Evolutionary conservation across 2,888 invertebrate genomes (phyloP).

Genomic region (Leptinotarsa rubiginosa): DNA sequence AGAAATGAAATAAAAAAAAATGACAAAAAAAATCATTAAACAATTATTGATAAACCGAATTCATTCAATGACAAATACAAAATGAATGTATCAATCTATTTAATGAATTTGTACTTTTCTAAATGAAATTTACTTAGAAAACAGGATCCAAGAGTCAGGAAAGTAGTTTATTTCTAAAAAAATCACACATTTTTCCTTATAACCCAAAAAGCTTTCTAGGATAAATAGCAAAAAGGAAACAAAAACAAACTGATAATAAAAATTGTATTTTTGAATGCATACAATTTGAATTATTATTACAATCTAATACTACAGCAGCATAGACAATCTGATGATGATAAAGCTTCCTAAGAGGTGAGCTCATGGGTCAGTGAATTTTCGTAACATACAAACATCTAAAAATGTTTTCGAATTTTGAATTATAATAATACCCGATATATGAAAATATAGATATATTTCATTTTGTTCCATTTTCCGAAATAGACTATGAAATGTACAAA

Average conservation of each 20-base stretch:
- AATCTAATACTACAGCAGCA: slow-evolving; percentile 52
- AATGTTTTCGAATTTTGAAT: slow-evolving; percentile 22
- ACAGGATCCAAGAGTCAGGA: too few species aligned
- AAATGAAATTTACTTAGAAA: too few species aligned
- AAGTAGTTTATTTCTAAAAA: too few species aligned
- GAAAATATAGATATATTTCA: slow-evolving; percentile 47
- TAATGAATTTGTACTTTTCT: too few species aligned
- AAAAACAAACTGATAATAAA: slow-evolving; percentile 50
- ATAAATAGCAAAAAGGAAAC: neutral
- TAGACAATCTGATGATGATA: slow-evolving; percentile 51
- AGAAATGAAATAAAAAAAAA: too few species aligned
- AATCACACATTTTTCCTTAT: too few species aligned
- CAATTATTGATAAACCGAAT: too few species aligned
- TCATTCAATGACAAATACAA: too few species aligned
- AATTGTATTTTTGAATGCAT: slow-evolving; percentile 56
- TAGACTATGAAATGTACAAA: slow-evolving; percentile 43
- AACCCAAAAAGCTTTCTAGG: too few species aligned
- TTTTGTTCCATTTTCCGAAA: slow-evolving; percentile 35
- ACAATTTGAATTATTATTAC: slow-evolving; percentile 49
- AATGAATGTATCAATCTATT: too few species aligned
- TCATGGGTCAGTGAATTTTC: slow-evolving; percentile 2
- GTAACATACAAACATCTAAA: slow-evolving; percentile 17
- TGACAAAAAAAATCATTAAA: too few species aligned
- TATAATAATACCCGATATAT: slow-evolving; percentile 30
- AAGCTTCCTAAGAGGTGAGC: slow-evolving; percentile 39